Base-by-base conservation (phyloP, 1,140 invertebrate species). In the Heliothis virescens region DNA sequence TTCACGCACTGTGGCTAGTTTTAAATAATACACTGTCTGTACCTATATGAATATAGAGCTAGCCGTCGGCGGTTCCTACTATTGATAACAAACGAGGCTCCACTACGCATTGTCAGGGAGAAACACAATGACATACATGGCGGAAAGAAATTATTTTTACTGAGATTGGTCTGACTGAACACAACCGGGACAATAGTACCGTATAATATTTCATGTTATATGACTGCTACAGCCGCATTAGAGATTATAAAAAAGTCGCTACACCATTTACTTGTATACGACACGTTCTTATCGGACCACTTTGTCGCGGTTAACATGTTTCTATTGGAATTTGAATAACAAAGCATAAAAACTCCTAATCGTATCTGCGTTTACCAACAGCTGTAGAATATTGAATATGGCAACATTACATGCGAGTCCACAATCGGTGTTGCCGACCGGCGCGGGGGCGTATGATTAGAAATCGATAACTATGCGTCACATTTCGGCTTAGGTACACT, bases 381-480 rank as follows among this genome's bases (percentile, higher is more conserved):
- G 15, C 57, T 41, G 62, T 62, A 55, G 59, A 60, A 72, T 50
- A 72, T 79, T 63, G 47, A 72, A 59, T 79, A 52, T 59, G 67
- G 29, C 15, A 34, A 79, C 53, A 73, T 62, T 76, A 79, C 55
- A 81, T 63, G 50, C 55, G 52, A 60, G 63, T 47, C n/a, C 52
- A 59, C 79, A 59, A 10, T 50, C 67, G 79, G 52, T 48, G 73
- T 21, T 29, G 67, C 67, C 74, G 60, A 9, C 60, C 79, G 21
- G 16, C 67, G 87, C 83, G 89, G 82, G 90, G 92, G 90, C 86
- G 92, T 90, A 85, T 86, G 88, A 92, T 92, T 90, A 91, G 87
- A 91, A 91, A 93, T 92, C 91, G 88, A 94, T 94, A 93, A 91
- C 83, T 83, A 90, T 90, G 87, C 88, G 90, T 92, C 91, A 90